phyloP scores from a whole-genome alignment of 2,797 vertebrate genomes.

The Trematomus bernacchii region DNA sequence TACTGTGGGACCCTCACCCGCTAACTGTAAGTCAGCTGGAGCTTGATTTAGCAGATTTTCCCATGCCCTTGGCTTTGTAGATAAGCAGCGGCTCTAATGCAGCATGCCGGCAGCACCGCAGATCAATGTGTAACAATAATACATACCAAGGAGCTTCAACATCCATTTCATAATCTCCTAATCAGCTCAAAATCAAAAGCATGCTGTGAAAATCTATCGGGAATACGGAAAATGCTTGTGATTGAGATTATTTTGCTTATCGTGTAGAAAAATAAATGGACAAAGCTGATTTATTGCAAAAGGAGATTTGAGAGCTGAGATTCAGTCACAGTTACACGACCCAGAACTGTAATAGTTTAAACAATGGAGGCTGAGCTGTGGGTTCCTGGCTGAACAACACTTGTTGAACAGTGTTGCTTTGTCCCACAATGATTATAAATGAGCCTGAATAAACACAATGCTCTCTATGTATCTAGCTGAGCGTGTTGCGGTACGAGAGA shows the following conservation, averaged over 20 bases:
- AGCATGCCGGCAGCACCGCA: constrained; percentile 61
- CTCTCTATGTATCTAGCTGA: background rate
- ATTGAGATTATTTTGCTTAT: constrained; percentile 71
- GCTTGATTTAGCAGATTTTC: constrained; percentile 66
- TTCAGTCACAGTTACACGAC: constrained; percentile 40
- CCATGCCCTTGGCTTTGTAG: constrained; percentile 73
- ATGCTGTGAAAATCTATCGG: constrained; percentile 57
- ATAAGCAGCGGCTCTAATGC: constrained; percentile 74
- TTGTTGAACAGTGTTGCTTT: constrained; percentile 57
- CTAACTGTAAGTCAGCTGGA: constrained; percentile 55
- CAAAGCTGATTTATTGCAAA: constrained; percentile 46
- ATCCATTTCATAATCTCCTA: constrained; percentile 74
- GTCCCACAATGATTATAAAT: constrained; percentile 35
- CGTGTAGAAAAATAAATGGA: constrained; percentile 52
- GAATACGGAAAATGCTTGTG: constrained; percentile 55
- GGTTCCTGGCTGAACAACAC: constrained; percentile 52
- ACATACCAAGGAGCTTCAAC: constrained; percentile 65
- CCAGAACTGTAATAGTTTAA: constrained; percentile 42
- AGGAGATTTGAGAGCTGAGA: constrained; percentile 37
- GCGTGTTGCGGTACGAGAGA: background rate
- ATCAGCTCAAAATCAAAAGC: constrained; percentile 76
- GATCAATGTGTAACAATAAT: constrained; percentile 74
- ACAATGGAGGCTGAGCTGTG: constrained; percentile 41
- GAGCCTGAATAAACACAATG: background rate
- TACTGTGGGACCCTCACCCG: constrained; percentile 22